Evolutionary conservation across 2,888 invertebrate species (phyloP), one percentile per base, ranked within the genome.

Genomic region (Myathropa florea): DNA sequence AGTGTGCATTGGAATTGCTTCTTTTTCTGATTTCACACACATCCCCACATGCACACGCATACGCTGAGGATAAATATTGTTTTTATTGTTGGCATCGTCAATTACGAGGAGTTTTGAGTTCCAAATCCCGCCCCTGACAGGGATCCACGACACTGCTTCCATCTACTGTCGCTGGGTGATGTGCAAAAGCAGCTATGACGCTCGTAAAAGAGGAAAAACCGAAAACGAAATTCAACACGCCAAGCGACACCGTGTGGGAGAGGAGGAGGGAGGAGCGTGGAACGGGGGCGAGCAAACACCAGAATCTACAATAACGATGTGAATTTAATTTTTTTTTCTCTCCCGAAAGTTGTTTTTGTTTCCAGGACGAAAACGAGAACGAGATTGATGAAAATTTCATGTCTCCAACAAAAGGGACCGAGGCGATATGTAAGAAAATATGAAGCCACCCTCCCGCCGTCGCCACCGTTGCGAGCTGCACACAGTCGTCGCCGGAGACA

Each of bases 381-480:
- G 61, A 75, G 59, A 84, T 79, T 67, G 63, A 85, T 85, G 72
- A 77, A 81, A 77, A 72, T 71, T 77, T 61, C 76, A 76, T 80
- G 76, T 75, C 75, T 68, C 64, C 59, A 46, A 70, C 70, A 76
- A 55, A 71, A 61, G 39, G 26, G 55, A 72, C 71, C 64, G 55
- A 33, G 21, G 57, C 60, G 24, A 72, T 61, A 61, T 12, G 63
- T 78, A 72, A 65, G 46, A 64, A 78, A 78, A 78, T 78, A 78
- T 78, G 70, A 71, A 21, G 70, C 60, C 79, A 18, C 57, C 24
- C 57, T n/a, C 24, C 23, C 23, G 4, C 14, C 57, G 57, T 55
- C 55, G 55, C 7, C 55, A 23, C 23, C 55, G 10, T 3, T 10
- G 6, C 57, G 23, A 46, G 7, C 46, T 46, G 46, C 46, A 46